Conservation (phyloP, 2,113 vertebrate species). For the Pomatostomus ruficeps region DNA sequence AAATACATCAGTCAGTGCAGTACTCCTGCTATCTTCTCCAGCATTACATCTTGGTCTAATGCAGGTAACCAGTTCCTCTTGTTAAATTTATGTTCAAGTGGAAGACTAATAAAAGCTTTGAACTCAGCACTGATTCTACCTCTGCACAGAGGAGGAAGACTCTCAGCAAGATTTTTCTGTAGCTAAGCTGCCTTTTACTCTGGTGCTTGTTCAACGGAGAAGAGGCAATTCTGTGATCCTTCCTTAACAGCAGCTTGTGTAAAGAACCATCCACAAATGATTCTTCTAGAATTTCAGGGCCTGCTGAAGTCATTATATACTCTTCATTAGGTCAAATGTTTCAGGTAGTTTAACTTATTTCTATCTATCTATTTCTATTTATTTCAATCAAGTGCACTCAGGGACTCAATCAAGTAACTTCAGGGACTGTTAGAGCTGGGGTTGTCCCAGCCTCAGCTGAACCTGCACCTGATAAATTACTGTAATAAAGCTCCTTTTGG, state of each 20-base stretch:
- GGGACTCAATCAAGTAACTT: too few relatives aligned
- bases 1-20: not conserved
- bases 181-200: not conserved
- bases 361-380: not conserved
- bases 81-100: not conserved
- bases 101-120: not conserved
- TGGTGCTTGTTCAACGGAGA: not conserved
- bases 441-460: not conserved
- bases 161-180: not conserved
- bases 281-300: not conserved
- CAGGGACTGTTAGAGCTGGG: not conserved
- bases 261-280: not conserved
- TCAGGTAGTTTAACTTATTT: not conserved
- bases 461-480: not conserved
- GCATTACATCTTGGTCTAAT: not conserved
- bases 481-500: not conserved
- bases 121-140: not conserved
- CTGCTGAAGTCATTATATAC: not conserved
- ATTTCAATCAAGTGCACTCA: not conserved
- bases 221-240: not conserved
- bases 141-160: not conserved
- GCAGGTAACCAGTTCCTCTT: not conserved
- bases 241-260: not conserved
- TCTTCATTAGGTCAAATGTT: not conserved
- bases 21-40: not conserved